A percentile compares a stretch with the other conserved stretches of the same genome.
These are phyloP conservation scores for Cettia cetti DNA, from an alignment of 2,113 vertebrate genomes.

Conservation along the genomic window DNA sequence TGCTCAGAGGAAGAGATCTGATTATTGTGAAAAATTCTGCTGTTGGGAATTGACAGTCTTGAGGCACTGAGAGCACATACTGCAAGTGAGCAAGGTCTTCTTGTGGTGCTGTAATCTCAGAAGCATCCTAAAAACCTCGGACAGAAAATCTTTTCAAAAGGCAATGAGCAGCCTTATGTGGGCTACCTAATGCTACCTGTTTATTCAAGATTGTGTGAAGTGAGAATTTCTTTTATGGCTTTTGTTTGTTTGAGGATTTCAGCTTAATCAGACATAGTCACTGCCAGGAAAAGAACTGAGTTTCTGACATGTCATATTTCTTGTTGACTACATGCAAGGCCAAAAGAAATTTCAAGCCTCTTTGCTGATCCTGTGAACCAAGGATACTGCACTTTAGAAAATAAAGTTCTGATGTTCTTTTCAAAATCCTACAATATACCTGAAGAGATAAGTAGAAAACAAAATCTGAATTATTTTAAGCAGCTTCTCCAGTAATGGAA, in stretches of 20 bases:
- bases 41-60: not conserved
- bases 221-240: conserved; percentile 10
- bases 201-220: conserved; percentile 6
- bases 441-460: not conserved
- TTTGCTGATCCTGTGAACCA: conserved; percentile 43
- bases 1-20: not conserved
- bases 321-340: conserved; percentile 22
- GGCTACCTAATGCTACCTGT: conserved; percentile 22
- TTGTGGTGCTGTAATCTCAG: not conserved
- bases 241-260: conserved; percentile 35
- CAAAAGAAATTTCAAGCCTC: conserved; percentile 35
- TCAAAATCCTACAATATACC: not conserved
- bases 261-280: not conserved
- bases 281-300: not conserved
- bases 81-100: not conserved
- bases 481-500: not conserved
- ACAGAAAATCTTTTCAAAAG: not conserved
- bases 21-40: not conserved
- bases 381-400: not conserved
- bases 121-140: not conserved
- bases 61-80: not conserved
- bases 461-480: not conserved
- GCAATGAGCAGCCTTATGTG: not conserved
- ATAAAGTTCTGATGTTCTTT: not conserved
- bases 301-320: conserved; percentile 10